A percentile compares a stretch with the other conserved stretches of the same genome.
Evolutionary conservation across 2,797 vertebrate genomes (phyloP).

Genomic region (Eremophila alpestris): DNA sequence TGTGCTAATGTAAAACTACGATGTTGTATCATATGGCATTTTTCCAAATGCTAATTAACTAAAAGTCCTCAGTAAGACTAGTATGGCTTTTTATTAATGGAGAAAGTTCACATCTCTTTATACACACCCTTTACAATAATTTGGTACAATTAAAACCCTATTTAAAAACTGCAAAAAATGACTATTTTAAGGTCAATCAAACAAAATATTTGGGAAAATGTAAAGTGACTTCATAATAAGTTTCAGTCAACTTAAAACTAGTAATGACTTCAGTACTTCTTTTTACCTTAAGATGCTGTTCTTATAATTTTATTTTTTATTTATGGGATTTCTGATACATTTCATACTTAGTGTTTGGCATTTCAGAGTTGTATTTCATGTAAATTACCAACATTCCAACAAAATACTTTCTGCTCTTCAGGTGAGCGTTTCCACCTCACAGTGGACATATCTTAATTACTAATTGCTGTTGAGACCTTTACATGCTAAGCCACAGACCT

Average conservation of each 20-base stretch:
- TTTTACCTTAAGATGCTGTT: not conserved
- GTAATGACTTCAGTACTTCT: not conserved
- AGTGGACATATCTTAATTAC: not conserved
- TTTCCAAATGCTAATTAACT: not conserved
- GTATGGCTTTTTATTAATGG: not conserved
- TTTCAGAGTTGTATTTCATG: not conserved
- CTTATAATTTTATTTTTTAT: not conserved
- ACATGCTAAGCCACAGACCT: not conserved
- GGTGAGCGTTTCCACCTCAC: not conserved
- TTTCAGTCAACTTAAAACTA: not conserved
- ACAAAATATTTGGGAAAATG: not conserved
- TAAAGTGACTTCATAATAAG: not conserved
- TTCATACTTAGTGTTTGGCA: not conserved
- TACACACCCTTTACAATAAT: not conserved
- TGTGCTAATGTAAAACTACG: not conserved
- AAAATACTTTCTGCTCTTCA: not conserved
- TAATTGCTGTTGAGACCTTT: constrained; percentile 43
- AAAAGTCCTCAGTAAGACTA: not conserved
- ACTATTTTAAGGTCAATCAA: not conserved
- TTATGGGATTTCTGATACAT: not conserved
- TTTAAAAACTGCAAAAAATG: not conserved
- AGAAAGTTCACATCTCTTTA: not conserved
- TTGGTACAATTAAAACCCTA: not conserved
- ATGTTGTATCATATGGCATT: not conserved
- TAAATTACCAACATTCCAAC: not conserved